Conservation (phyloP, 2,888 invertebrate species). For the Melieria crassipennis region DNA sequence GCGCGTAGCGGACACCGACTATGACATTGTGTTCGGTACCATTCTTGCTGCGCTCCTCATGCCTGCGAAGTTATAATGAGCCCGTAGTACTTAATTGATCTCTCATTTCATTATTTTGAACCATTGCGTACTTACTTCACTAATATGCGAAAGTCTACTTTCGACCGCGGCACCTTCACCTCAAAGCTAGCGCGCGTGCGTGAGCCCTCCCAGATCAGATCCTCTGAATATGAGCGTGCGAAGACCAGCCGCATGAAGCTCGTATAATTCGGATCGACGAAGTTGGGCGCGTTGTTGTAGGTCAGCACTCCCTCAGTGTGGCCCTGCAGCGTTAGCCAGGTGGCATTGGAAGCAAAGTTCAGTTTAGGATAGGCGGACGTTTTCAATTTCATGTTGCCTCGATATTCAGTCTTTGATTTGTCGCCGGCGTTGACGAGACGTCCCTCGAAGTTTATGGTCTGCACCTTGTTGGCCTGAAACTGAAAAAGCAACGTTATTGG, state of each 20-base stretch:
- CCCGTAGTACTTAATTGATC: constrained; percentile 1
- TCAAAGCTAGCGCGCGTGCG: constrained; percentile 72
- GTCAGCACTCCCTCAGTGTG: constrained; percentile 79
- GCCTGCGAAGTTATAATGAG: constrained; percentile 46
- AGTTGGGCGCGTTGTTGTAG: constrained; percentile 74
- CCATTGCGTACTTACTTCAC: constrained; percentile 61
- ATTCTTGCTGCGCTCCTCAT: constrained; percentile 65
- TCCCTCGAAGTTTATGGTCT: constrained; percentile 67
- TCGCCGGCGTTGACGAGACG: constrained; percentile 67
- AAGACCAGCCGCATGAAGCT: constrained; percentile 72
- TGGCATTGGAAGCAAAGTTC: constrained; percentile 73
- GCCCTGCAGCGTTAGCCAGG: constrained; percentile 76
- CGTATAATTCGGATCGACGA: constrained; percentile 70
- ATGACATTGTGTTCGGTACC: constrained; percentile 69
- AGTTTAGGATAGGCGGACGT: constrained; percentile 81
- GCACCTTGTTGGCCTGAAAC: constrained; percentile 62
- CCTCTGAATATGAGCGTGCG: constrained; percentile 71
- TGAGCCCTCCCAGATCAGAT: constrained; percentile 67
- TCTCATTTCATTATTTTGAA: too few species aligned
- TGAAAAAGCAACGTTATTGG: constrained; percentile 34
- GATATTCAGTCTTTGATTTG: constrained; percentile 62
- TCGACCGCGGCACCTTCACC: constrained; percentile 73
- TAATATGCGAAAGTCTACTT: constrained; percentile 73
- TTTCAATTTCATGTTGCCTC: constrained; percentile 74
- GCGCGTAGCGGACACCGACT: constrained; percentile 69